Base-by-base conservation (phyloP, 2,113 vertebrate species). In the Jacana jacana region DNA sequence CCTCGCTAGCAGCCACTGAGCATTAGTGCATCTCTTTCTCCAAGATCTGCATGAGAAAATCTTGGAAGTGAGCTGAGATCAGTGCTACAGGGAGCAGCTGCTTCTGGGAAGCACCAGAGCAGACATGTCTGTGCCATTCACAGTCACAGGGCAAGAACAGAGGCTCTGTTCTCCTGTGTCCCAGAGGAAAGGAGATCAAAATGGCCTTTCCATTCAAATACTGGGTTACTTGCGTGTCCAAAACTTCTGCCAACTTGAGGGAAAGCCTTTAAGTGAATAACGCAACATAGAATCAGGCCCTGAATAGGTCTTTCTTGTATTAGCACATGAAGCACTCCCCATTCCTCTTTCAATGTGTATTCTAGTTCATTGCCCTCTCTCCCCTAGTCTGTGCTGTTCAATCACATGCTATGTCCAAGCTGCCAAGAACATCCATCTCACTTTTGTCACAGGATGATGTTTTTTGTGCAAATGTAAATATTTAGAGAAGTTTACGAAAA, bases 401-500 rank as follows among this genome's bases (percentile, higher is more conserved):
- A 22, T 13, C 52, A 6, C 1, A 4, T 84, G 76, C 12, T 84
- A 90, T 70, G 72, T 75, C 65, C 51, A 81, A 80, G 39, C 31
- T 2, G 7, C 83, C 30, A 60, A 87, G 70, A 81, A 44, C 65
- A 82, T 87, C 70, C 73, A 44, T 94, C 95, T 94, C 72, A 65
- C 39, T 95, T 83, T 51, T 90, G 85, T 86, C 64, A 91, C 35
- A 48, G 68, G 76, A 81, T 79, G 73, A 79, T 90, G 46, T 11
- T 49, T 91, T 73, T 86, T 86, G 51, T 81, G 24, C 25, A 51
- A 92, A 68, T 10, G 44, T 90, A 96, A 96, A 94, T 93, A 91
- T 96, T 97, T 96, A 81, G 76, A 93, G 42, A 95, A 68, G 90
- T 93, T 97, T 95, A 68, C 46, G 64, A 88, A 94, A 94, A 55